Evolutionary conservation across 1,140 invertebrate species (phyloP).

Genomic region (Caenorhabditis latens): DNA sequence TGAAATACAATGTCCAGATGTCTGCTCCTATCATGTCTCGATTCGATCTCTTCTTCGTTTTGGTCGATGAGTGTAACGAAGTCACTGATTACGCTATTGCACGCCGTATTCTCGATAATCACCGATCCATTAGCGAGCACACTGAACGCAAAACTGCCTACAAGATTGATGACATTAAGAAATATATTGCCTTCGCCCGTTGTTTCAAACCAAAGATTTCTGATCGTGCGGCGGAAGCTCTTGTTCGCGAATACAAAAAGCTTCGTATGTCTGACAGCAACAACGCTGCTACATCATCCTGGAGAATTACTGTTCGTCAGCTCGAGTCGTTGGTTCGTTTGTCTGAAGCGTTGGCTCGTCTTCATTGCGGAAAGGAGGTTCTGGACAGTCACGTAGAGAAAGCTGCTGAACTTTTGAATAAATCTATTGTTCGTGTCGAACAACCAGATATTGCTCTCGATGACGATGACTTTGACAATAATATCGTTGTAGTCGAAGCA

Average conservation of each 20-base stretch:
- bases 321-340: conserved; percentile 96
- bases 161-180: conserved; percentile 87
- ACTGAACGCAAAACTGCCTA: conserved; percentile 86
- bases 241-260: conserved; percentile 90
- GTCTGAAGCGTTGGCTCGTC: conserved; percentile 93
- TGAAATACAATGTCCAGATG: conserved; percentile 93
- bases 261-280: conserved; percentile 88
- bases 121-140: conserved; percentile 82
- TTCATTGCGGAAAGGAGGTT: conserved; percentile 86
- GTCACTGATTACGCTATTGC: conserved; percentile 94
- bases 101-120: conserved; percentile 92
- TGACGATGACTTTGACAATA: conserved; percentile 81
- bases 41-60: conserved; percentile 98
- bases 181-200: conserved; percentile 95
- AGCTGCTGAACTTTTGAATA: conserved; percentile 93
- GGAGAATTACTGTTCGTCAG: conserved; percentile 98
- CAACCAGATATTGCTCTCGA: conserved; percentile 96
- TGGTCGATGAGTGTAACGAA: conserved; percentile 91
- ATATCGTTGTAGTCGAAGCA: conserved; percentile 77
- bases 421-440: conserved; percentile 94
- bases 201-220: conserved; percentile 91
- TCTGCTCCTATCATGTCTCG: conserved; percentile 98
- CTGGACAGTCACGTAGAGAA: conserved; percentile 89
- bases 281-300: conserved; percentile 83
- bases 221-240: conserved; percentile 86